Base-by-base conservation (phyloP, 2,888 invertebrate species). In the Xanthia togata region DNA sequence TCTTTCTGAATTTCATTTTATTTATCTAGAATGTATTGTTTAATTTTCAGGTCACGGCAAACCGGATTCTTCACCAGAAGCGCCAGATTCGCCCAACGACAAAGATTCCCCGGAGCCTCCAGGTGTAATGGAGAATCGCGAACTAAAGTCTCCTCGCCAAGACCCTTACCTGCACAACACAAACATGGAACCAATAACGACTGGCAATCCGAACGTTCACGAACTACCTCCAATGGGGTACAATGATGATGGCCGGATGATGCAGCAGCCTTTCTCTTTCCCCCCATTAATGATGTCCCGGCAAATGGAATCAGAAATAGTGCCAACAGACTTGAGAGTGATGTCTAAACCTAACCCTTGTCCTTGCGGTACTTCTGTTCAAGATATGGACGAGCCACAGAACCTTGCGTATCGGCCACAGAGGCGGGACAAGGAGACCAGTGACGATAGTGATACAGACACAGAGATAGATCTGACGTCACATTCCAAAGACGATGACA, bases 391-490 rank as follows among this genome's bases (percentile, higher is more conserved):
- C 0, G 93, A 96, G 65, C 96, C 95, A 0, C 95, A 96, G 76
- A 95, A 96, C 79, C 87, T 96, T 73, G 96, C 96, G 1, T 96
- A 95, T 77, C 92, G 93, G 47, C 91, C 91, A 17, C 90, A 92
- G 81, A 88, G 93, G 77, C 91, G 91, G 9, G 92, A 92, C 0
- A 94, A 94, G 38, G 90, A 91, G 11, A 35, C 78, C 14, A 95
- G 94, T 69, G 96, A 96, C 53, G n/a, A n/a, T n/a, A 96, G 96
- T 76, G 97, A 96, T 60, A 96, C 94, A 75, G 97, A 97, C 77
- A 91, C 97, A 2, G 97, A 97, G 90, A 97, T 97, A 65, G 97
- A 97, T 92, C 91, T 97, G 4, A 97, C 97, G 0, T 97, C 97
- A 14, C 96, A 97, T 83, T 96, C 96, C 1, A 96, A 95, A 90